Percentiles rank a stretch among this genome's conserved stretches.
Conservation (phyloP, 2,113 vertebrate genomes). For the Sterrhoptilus dennistouni region DNA sequence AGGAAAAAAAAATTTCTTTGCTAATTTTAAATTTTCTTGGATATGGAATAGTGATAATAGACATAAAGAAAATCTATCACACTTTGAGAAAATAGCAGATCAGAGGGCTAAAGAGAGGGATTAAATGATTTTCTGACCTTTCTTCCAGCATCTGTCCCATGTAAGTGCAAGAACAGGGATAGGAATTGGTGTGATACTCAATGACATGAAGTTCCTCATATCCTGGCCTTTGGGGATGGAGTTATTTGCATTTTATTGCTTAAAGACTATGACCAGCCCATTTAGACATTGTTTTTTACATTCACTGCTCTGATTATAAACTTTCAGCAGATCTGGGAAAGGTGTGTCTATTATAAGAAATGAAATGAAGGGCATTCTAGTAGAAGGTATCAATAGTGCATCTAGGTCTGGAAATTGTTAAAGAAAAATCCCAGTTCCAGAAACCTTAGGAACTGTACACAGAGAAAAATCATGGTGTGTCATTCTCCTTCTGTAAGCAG, state of each 20-base stretch:
- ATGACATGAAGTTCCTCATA: background rate
- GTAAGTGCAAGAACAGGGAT: background rate
- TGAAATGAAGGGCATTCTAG: background rate
- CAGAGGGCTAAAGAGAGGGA: background rate
- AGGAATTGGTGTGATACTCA: background rate
- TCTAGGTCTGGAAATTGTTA: background rate
- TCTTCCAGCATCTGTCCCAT: background rate
- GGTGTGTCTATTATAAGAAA: background rate
- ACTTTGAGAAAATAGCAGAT: background rate
- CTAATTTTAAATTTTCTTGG: background rate
- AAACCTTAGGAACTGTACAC: background rate
- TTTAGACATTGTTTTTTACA: background rate
- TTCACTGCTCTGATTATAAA: background rate
- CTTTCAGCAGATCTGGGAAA: background rate
- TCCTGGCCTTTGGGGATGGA: background rate
- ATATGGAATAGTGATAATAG: background rate
- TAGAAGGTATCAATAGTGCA: background rate
- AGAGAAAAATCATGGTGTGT: background rate
- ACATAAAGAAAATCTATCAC: background rate
- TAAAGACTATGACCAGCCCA: background rate
- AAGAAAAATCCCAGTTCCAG: background rate
- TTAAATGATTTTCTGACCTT: background rate
- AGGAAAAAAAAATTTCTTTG: background rate
- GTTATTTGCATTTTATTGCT: background rate
- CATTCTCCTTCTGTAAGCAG: background rate